Conservation (phyloP, 2,797 vertebrate species). For the Brachyrhaphis roseni region DNA sequence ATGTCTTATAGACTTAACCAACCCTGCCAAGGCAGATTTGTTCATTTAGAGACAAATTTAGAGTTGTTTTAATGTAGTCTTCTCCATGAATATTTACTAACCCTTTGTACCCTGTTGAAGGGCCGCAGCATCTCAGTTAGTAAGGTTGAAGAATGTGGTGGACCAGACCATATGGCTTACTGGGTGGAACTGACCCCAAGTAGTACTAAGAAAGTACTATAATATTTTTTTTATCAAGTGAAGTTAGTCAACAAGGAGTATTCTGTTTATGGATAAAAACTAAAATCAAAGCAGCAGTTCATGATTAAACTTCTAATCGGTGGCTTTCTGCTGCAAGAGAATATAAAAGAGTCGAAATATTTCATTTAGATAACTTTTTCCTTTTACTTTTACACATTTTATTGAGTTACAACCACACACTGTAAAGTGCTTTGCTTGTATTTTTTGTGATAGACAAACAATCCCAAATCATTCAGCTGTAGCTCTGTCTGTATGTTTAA, state of each 20-base stretch:
- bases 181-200: constrained; percentile 8
- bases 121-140: constrained; percentile 30
- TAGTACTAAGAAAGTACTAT: not conserved
- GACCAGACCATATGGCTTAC: constrained; percentile 28
- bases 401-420: not conserved
- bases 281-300: not conserved
- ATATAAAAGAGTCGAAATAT: not conserved
- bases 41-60: constrained; percentile 59
- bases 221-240: constrained; percentile 19
- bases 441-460: not conserved
- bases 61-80: constrained; percentile 45
- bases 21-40: constrained; percentile 63
- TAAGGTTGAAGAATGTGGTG: constrained; percentile 29
- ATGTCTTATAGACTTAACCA: constrained; percentile 57
- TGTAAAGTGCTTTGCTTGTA: not conserved
- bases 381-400: not conserved
- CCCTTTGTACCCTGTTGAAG: constrained; percentile 11
- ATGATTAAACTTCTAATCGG: not conserved
- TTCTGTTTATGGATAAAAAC: not conserved
- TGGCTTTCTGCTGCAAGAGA: not conserved
- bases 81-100: constrained; percentile 50
- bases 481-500: not conserved
- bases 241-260: not conserved
- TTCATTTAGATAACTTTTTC: not conserved
- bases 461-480: not conserved